phyloP scores from a whole-genome alignment of 2,797 vertebrate genomes.

The Dermochelys coriacea region DNA sequence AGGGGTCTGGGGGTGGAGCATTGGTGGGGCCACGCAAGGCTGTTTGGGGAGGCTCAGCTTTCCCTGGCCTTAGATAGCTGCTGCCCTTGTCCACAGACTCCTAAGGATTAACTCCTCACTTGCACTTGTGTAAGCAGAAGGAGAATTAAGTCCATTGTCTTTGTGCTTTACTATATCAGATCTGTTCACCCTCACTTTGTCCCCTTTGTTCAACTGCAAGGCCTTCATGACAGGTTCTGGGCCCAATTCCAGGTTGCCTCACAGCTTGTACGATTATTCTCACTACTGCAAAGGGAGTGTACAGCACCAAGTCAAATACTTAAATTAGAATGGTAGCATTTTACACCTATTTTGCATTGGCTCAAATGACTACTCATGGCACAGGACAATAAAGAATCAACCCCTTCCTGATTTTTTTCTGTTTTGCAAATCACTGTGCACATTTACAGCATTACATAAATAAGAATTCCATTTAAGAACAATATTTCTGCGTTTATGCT shows the following conservation, averaged over 20 bases:
- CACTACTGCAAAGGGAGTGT: not conserved
- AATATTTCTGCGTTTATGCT: not conserved
- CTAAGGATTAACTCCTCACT: not conserved
- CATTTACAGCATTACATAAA: not conserved
- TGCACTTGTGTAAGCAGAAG: not conserved
- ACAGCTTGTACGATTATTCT: not conserved
- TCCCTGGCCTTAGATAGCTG: no score
- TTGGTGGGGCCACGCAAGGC: no score
- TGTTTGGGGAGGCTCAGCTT: no score
- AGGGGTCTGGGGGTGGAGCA: no score
- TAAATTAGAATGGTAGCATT: not conserved
- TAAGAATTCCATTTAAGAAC: not conserved
- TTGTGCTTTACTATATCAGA: not conserved
- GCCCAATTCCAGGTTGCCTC: not conserved
- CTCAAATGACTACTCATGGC: not conserved
- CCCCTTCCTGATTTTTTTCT: not conserved
- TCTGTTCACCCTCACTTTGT: not conserved
- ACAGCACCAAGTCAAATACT: not conserved
- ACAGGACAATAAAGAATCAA: not conserved
- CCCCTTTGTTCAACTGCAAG: conserved; percentile 17
- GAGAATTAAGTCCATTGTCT: not conserved
- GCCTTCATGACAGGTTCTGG: not conserved
- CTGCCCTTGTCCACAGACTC: not conserved
- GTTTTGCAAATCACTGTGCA: rapidly evolving
- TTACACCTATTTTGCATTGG: not conserved